Conservation (phyloP, 2,113 vertebrate genomes). For the Fulica atra region DNA sequence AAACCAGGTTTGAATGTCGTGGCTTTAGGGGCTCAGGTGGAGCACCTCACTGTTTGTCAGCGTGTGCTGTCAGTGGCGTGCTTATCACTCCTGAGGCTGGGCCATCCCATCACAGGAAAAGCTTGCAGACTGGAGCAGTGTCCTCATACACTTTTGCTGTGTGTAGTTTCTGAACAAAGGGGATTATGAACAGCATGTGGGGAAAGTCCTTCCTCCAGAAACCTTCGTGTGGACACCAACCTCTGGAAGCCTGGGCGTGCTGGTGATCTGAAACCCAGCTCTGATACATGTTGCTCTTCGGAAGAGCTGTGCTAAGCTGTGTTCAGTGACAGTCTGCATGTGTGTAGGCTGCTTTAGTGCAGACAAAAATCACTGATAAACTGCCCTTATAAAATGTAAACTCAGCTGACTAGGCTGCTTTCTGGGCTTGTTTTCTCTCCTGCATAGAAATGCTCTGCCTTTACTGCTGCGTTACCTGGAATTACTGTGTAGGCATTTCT, state of each 20-base stretch:
- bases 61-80: rapidly evolving
- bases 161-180: not conserved
- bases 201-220: not conserved
- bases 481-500: constrained; percentile 60
- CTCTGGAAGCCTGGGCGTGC: rapidly evolving
- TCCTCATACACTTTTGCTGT: rapidly evolving
- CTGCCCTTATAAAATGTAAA: not conserved
- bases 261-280: not conserved
- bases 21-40: not conserved
- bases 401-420: not conserved
- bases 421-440: constrained; percentile 19
- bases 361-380: not conserved
- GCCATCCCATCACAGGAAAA: not conserved
- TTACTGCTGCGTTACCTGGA: constrained; percentile 31
- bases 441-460: not conserved
- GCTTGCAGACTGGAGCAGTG: not conserved
- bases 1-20: not conserved
- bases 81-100: rapidly evolving
- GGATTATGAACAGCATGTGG: not conserved
- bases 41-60: not conserved
- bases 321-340: not conserved
- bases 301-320: not conserved
- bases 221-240: rapidly evolving
- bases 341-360: not conserved
- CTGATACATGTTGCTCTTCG: rapidly evolving